Evolutionary conservation across 2,888 invertebrate species (phyloP), one percentile per base, ranked within the genome.

Genomic region (Andrena praecox): DNA sequence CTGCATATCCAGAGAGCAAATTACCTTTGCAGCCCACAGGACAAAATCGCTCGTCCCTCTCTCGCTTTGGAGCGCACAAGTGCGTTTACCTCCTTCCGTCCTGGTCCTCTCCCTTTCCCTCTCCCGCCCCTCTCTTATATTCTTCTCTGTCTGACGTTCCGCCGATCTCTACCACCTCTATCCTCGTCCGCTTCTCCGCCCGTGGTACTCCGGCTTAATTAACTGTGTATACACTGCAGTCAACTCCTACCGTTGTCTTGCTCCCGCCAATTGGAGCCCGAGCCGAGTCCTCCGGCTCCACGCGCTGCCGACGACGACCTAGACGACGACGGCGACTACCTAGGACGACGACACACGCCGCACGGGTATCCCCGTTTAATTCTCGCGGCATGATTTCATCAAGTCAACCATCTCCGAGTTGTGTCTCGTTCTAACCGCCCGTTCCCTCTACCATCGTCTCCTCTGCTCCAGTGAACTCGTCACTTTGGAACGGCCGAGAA

Each of bases 141-240:
- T 64, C 77, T 70, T 85, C 84, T 76, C 85, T 77, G 77, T 80
- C 73, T 56, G 69, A 48, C 71, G 64, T 77, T 82, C 66, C 69
- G 76, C 63, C 74, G 70, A 60, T 78, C 74, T 79, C 70, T 73
- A 81, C 77, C 73, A 73, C 62, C 80, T 63, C 73, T 42, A 64
- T 54, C 76, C 82, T 72, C 72, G 73, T 66, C 68, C 80, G 74
- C 82, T 85, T 78, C 73, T 79, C 88, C 86, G 86, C 84, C 87
- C 87, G 82, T 84, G 90, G 89, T 91, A 88, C 91, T 92, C 90
- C 87, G 90, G 91, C 90, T 93, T 93, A 93, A 93, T 94, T 93
- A 93, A 93, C 93, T 92, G 91, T 93, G 93, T 94, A 93, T 93
- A 93, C 93, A 93, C 91, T 91, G 91, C 91, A 91, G 91, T 91